Conservation (phyloP, 2,888 invertebrate species). For the Apotomis capreana region DNA sequence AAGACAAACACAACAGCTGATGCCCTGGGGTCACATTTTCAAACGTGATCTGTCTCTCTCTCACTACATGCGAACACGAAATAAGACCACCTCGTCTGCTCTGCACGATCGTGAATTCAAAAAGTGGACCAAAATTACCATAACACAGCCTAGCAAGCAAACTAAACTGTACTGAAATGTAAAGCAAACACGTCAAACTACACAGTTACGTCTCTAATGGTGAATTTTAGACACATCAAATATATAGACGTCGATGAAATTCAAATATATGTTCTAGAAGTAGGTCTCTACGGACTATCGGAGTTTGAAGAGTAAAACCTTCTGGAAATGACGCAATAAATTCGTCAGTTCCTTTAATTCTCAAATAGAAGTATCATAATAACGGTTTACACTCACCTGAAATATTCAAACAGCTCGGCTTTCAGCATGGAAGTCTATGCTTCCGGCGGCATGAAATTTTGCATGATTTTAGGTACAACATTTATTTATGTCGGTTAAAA, state of each 20-base stretch:
- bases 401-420: too few species aligned
- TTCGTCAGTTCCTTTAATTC: too few species aligned
- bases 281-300: neutral
- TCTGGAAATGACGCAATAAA: too few species aligned
- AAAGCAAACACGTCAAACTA: constrained; percentile 9
- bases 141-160: constrained; percentile 3
- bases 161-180: neutral
- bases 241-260: neutral
- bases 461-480: too few species aligned
- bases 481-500: too few species aligned
- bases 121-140: constrained; percentile 22
- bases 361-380: too few species aligned
- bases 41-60: neutral
- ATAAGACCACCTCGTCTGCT: neutral
- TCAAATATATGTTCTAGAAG: neutral
- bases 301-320: too few species aligned
- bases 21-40: neutral
- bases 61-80: neutral
- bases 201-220: neutral
- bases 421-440: too few species aligned
- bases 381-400: too few species aligned
- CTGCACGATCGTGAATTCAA: neutral
- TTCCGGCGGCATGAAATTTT: too few species aligned
- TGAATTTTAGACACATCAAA: neutral
- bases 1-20: neutral